Evolutionary conservation across 2,113 vertebrate species (phyloP).

Genomic region (Syngnathus typhle): DNA sequence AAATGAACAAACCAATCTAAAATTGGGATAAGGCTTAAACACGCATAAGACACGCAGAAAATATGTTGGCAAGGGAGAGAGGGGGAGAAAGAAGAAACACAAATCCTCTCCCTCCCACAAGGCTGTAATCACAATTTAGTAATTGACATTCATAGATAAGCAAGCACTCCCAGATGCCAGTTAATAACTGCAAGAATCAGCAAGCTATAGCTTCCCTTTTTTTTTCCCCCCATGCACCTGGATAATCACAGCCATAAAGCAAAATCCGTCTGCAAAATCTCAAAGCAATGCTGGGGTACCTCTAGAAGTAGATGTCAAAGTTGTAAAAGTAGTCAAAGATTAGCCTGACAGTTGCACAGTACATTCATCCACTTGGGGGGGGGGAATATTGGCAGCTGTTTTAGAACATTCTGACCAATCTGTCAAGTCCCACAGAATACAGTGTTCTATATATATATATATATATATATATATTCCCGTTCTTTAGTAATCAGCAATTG

Average conservation of each 20-base stretch:
- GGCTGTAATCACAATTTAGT: conserved; percentile 55
- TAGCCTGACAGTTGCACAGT: not conserved
- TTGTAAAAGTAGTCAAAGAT: conserved; percentile 2
- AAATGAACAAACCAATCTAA: not conserved
- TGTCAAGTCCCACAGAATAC: not conserved
- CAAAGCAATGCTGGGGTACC: conserved; percentile 6
- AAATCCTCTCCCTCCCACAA: conserved; percentile 47
- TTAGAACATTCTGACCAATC: not conserved
- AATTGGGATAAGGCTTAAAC: not conserved
- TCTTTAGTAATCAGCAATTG: not conserved
- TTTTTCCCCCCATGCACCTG: conserved; percentile 28
- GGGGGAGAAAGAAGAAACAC: conserved; percentile 28
- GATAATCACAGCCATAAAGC: conserved; percentile 45
- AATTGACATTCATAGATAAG: conserved; percentile 55
- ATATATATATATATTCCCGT: not conserved
- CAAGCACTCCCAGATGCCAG: conserved; percentile 28
- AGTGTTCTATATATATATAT: not conserved
- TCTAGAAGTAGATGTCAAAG: not conserved
- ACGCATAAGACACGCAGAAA: not conserved
- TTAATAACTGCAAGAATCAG: conserved; percentile 49
- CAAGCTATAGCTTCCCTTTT: conserved; percentile 26
- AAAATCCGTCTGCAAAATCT: conserved; percentile 42
- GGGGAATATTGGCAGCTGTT: not conserved
- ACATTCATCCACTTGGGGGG: not conserved
- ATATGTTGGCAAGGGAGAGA: not conserved